Conservation (phyloP, 2,797 vertebrate genomes). For the Hippopotamyrus pictus region DNA sequence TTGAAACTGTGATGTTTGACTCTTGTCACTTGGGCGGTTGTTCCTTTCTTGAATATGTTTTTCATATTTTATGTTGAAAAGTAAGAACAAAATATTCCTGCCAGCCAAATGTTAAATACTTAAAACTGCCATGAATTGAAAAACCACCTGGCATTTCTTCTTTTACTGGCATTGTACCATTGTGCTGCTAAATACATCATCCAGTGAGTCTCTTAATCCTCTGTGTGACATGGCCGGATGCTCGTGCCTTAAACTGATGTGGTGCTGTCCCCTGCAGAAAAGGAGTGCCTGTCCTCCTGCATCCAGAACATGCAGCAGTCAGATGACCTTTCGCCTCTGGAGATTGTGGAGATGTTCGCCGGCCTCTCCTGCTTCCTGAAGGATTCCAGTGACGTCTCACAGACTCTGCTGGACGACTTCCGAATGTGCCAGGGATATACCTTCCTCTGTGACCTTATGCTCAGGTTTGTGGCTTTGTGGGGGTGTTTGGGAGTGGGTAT, state of each 20-base stretch:
- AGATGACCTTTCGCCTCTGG: constrained; percentile 87
- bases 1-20: not conserved
- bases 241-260: not conserved
- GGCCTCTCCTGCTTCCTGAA: constrained; percentile 97
- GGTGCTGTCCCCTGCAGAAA: constrained; percentile 66
- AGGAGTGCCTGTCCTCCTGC: constrained; percentile 91
- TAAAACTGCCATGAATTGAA: not conserved
- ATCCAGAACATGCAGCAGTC: constrained; percentile 99
- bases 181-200: not conserved
- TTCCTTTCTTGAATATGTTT: not conserved
- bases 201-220: not conserved
- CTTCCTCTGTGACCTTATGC: constrained; percentile 92
- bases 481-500: not conserved
- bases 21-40: not conserved
- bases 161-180: not conserved
- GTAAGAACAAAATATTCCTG: not conserved
- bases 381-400: constrained; percentile 95
- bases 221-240: not conserved
- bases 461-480: constrained; percentile 65
- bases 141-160: not conserved
- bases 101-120: not conserved
- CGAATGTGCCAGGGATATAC: constrained; percentile 96
- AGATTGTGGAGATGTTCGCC: constrained; percentile 98
- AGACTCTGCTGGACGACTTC: constrained; percentile 92
- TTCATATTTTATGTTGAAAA: not conserved